These are phyloP conservation scores for Paragorgia papillata DNA, from an alignment of 92 coral and sea anemone species.

Conservation along the genomic window DNA sequence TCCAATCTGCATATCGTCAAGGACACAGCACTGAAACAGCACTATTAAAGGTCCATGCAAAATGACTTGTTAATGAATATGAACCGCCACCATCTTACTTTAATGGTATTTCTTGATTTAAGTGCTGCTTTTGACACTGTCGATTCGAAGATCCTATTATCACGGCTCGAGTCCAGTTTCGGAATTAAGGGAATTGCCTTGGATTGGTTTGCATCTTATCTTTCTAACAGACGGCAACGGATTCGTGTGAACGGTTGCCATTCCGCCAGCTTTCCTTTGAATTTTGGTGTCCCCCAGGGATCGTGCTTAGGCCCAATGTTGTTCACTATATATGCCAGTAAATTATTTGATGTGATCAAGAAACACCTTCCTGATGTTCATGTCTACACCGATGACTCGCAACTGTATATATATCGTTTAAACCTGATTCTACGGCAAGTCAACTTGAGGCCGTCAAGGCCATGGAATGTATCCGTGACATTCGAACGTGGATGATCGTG, in stretches of 20 bases:
- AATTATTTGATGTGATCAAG: too few relatives aligned
- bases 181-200: constrained; percentile 5
- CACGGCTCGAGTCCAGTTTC: background rate
- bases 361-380: too few relatives aligned
- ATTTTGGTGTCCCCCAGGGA: constrained; percentile 26
- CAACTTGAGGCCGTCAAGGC: too few relatives aligned
- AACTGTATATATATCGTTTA: too few relatives aligned
- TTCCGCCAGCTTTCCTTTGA: background rate
- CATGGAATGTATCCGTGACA: too few relatives aligned
- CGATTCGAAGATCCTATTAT: background rate
- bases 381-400: too few relatives aligned
- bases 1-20: too few relatives aligned
- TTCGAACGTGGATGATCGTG: too few relatives aligned
- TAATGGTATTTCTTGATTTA: constrained; percentile 13
- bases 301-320: background rate
- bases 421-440: too few relatives aligned
- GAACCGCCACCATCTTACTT: constrained; percentile 7
- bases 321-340: too few relatives aligned
- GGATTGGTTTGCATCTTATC: constrained; percentile 22
- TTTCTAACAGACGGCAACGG: constrained; percentile 13
- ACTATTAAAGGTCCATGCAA: background rate
- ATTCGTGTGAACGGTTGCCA: constrained; percentile 1
- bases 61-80: constrained; percentile 26
- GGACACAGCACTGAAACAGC: too few relatives aligned
- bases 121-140: too few relatives aligned